phyloP scores from a whole-genome alignment of 2,113 vertebrate species.

The Eretmochelys imbricata region DNA sequence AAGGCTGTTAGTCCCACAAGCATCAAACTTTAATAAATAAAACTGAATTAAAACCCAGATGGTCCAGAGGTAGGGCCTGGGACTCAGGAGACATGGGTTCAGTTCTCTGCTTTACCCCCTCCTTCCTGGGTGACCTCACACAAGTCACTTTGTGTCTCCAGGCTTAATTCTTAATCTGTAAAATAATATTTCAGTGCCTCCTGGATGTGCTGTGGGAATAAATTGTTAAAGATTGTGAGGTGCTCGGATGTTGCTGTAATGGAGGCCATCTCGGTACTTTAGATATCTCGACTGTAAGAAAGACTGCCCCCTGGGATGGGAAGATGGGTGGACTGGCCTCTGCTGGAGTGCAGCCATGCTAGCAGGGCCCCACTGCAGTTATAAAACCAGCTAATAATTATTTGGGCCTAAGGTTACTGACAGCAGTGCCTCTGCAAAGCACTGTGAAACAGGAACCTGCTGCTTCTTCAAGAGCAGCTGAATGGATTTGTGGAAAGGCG shows the following conservation, averaged over 20 bases:
- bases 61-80: neutral
- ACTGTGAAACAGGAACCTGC: neutral
- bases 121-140: neutral
- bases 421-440: neutral
- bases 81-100: neutral
- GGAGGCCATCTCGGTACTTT: neutral
- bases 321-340: neutral
- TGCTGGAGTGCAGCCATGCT: neutral
- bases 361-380: neutral
- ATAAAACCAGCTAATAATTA: neutral
- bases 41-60: neutral
- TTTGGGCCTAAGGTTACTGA: neutral
- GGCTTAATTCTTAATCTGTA: rapidly evolving
- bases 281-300: neutral
- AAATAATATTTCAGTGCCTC: neutral
- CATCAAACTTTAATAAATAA: neutral
- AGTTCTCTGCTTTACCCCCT: neutral
- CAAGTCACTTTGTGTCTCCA: neutral
- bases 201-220: neutral
- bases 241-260: neutral
- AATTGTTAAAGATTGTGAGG: neutral
- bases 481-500: rapidly evolving
- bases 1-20: neutral
- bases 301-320: rapidly evolving
- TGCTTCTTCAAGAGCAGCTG: neutral